These are phyloP conservation scores for Limulus polyphemus DNA, from an alignment of 2,888 invertebrate species.

Conservation along the genomic window DNA sequence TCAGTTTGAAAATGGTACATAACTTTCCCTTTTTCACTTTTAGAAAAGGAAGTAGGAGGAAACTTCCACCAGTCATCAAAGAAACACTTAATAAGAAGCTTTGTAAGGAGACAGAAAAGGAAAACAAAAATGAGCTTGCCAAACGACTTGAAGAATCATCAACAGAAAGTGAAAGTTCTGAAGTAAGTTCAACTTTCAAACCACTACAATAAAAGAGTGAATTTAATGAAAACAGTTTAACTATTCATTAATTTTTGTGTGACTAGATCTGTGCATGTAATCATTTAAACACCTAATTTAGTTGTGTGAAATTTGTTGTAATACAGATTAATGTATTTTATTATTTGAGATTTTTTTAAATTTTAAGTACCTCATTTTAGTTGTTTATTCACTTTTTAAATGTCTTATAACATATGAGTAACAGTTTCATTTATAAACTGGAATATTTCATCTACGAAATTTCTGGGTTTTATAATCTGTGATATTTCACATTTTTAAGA, in stretches of 20 bases:
- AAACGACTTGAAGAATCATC: too few species aligned
- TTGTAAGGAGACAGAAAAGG: background rate
- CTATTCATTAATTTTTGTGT: too few species aligned
- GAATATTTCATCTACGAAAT: background rate
- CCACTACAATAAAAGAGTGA: too few species aligned
- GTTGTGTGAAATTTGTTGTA: too few species aligned
- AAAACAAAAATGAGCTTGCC: too few species aligned
- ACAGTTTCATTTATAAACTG: background rate
- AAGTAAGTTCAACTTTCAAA: background rate
- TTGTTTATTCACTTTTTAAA: background rate
- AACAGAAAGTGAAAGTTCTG: constrained; percentile 5
- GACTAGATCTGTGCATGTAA: too few species aligned
- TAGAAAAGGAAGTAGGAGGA: constrained; percentile 18
- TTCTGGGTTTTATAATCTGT: too few species aligned
- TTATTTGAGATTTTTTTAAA: background rate
- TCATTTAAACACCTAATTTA: too few species aligned
- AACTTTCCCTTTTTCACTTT: constrained; percentile 5
- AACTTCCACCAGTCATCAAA: constrained; percentile 23
- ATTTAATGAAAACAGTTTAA: too few species aligned
- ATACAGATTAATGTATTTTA: background rate
- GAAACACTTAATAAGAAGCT: constrained; percentile 18
- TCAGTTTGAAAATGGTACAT: background rate
- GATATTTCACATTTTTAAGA: too few species aligned
- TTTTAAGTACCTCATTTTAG: background rate
- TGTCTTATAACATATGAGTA: background rate